Evolutionary conservation across 2,797 vertebrate species (phyloP), one percentile per base, ranked within the genome.

Genomic region (Melanogrammus aeglefinus): DNA sequence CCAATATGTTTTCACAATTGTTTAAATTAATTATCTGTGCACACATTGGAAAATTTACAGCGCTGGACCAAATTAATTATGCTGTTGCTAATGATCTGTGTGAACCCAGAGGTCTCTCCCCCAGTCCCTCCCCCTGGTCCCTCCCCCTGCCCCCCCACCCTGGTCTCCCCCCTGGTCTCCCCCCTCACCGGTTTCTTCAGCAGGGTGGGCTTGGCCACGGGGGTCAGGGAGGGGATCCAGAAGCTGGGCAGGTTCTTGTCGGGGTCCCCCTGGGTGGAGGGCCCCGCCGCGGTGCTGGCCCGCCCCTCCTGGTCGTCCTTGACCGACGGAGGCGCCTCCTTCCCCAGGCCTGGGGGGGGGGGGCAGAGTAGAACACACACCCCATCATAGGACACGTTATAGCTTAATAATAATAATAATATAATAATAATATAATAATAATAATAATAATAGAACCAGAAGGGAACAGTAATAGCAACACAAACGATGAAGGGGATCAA

Each of bases 141-240:
- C n/a, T n/a, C n/a, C n/a, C n/a, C n/a, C n/a, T n/a, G n/a, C n/a
- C n/a, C n/a, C n/a, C n/a, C n/a, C n/a, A n/a, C n/a, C n/a, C n/a
- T n/a, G n/a, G n/a, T n/a, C n/a, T n/a, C 31, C 31, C 31, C 31
- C 31, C 31, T 31, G 31, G 31, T 31, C 31, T 31, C 31, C 3
- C 31, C 31, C 31, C 31, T 31, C 84, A 97, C 96, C 1, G 96
- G 96, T 88, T 97, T 97, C 86, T 95, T 96, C 31, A 97, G 75
- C 14, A 91, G 82, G 1, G 95, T 93, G 72, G 95, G 93, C 77
- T 97, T 98, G 36, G 96, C 94, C 84, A 96, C 95, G 0, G 96
- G 96, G 0, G 96, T 98, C 82, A 97, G 92, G 0, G 93, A 95
- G 0, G 96, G 96, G 33, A 97, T 93, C 96, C 96, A 98, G 88